These are phyloP conservation scores for Acronicta leporina DNA, from an alignment of 2,888 invertebrate species.

Conservation along the genomic window DNA sequence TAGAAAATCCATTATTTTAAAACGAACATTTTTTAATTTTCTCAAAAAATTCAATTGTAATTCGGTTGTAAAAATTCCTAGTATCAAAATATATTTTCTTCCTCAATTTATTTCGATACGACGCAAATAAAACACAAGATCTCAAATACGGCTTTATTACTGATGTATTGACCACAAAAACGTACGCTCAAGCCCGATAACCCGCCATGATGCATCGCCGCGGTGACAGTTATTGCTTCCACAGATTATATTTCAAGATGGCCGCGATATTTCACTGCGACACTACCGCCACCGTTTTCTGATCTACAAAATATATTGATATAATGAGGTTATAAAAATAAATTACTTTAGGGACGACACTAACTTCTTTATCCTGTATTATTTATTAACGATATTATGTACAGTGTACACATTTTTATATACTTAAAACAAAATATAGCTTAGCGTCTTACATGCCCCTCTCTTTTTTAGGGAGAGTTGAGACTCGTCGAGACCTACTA, in stretches of 20 bases:
- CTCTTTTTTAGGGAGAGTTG: too few species aligned
- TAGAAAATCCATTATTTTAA: too few species aligned
- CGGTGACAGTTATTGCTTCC: constrained; percentile 64
- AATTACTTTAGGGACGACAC: constrained; percentile 1
- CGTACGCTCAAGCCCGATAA: constrained; percentile 19
- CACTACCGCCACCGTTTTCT: constrained; percentile 28
- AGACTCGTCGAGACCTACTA: too few species aligned
- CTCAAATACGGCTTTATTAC: constrained; percentile 35
- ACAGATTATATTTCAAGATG: constrained; percentile 71
- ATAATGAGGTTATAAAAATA: neutral
- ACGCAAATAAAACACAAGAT: constrained; percentile 30
- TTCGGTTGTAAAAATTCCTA: neutral
- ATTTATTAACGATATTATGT: neutral
- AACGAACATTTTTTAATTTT: too few species aligned
- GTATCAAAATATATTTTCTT: constrained; percentile 2
- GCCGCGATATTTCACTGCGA: constrained; percentile 53
- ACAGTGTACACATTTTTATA: too few species aligned
- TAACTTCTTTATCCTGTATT: neutral
- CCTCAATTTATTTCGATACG: constrained; percentile 34
- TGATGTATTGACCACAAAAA: constrained; percentile 50
- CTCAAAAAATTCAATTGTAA: too few species aligned
- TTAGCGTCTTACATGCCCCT: too few species aligned
- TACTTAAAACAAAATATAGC: too few species aligned
- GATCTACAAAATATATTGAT: constrained; percentile 9
- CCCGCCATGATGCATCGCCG: constrained; percentile 58